Percentiles rank a stretch among this genome's conserved stretches.
Conservation (phyloP, 2,888 invertebrate genomes). For the Anthophora plumipes region DNA sequence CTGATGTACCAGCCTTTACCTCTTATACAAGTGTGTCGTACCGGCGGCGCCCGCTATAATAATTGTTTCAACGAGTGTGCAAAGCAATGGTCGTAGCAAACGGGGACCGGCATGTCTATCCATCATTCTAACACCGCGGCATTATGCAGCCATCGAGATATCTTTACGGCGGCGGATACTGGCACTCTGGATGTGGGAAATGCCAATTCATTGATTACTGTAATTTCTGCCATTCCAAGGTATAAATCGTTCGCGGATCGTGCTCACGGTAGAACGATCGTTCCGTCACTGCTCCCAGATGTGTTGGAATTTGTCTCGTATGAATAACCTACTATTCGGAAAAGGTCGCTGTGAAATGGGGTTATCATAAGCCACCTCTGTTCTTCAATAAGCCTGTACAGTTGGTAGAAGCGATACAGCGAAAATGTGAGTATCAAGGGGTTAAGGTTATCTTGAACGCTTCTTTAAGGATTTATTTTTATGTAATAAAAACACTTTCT, state of each 20-base stretch:
- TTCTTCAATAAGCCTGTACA: background rate
- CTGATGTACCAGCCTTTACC: conserved; percentile 29
- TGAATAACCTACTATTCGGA: conserved; percentile 40
- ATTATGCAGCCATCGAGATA: conserved; percentile 60
- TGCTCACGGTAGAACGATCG: conserved; percentile 38
- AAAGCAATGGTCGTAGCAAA: conserved; percentile 25
- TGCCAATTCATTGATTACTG: conserved; percentile 72
- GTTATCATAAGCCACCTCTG: conserved; percentile 21
- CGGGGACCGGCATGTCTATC: conserved; percentile 48
- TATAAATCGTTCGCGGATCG: conserved; percentile 62
- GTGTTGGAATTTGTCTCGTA: conserved; percentile 46
- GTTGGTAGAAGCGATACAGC: no score
- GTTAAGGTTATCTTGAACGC: no score
- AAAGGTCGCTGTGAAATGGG: conserved; percentile 31
- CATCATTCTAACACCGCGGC: conserved; percentile 67
- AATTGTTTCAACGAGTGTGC: conserved; percentile 66
- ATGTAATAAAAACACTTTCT: no score
- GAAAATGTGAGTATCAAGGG: no score
- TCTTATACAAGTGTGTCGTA: conserved; percentile 35
- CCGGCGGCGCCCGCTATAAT: conserved; percentile 50
- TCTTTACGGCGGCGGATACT: conserved; percentile 48
- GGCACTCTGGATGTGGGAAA: conserved; percentile 68
- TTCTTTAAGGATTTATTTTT: no score
- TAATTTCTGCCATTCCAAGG: conserved; percentile 60
- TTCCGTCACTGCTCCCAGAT: conserved; percentile 32